Evolutionary conservation across 2,797 vertebrate species (phyloP).

Genomic region (Bradypus variegatus): DNA sequence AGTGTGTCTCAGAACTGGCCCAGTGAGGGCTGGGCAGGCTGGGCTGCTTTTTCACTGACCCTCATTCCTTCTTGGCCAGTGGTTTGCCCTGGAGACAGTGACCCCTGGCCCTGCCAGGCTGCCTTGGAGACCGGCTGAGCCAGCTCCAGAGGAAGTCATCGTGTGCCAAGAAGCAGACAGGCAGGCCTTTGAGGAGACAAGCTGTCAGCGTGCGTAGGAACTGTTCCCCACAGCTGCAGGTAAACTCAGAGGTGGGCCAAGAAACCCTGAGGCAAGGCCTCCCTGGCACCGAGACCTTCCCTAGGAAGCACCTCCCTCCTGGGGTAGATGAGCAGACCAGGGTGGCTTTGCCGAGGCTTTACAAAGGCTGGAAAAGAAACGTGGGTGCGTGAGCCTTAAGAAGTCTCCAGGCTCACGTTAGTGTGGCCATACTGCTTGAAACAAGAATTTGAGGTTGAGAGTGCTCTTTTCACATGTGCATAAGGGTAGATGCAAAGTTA

Average conservation of each 20-base stretch:
- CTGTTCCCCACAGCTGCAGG: not conserved
- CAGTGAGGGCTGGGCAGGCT: no score
- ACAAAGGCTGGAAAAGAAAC: no score
- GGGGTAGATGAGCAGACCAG: not conserved
- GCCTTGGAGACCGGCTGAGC: not conserved
- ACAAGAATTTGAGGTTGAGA: not conserved
- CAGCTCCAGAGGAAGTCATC: not conserved
- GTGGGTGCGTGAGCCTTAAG: not conserved
- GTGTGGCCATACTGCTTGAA: not conserved
- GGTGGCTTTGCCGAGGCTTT: not conserved
- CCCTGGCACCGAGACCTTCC: not conserved
- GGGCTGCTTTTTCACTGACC: not conserved
- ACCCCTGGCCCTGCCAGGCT: not conserved
- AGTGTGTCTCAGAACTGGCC: not conserved
- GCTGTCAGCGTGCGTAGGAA: no score
- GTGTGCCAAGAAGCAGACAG: no score
- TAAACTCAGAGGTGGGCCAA: not conserved
- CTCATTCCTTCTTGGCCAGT: not conserved
- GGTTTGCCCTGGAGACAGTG: not conserved
- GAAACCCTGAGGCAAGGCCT: not conserved
- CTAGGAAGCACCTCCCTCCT: not conserved
- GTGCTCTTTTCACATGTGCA: rapidly evolving
- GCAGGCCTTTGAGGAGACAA: not conserved
- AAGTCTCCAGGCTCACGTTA: not conserved
- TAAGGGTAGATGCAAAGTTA: not conserved